Evolutionary conservation across 92 coral and sea anemone species (phyloP).

Genomic region (Pocillopora grandis): DNA sequence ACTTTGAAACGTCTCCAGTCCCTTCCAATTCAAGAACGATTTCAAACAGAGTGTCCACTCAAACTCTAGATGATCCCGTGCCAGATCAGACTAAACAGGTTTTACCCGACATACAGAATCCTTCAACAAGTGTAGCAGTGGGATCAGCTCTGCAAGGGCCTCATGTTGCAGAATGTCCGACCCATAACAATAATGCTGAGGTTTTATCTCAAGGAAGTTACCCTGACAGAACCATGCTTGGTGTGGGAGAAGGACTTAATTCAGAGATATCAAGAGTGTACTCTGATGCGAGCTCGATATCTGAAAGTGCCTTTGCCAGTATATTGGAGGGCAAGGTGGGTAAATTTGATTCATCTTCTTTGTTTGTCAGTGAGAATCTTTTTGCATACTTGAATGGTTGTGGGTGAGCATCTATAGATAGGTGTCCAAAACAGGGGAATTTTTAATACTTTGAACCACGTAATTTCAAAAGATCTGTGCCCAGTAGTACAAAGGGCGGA

Average conservation of each 20-base stretch:
- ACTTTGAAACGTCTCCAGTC: slow-evolving; percentile 24
- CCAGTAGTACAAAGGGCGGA: too few relatives aligned
- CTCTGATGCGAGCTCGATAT: slow-evolving; percentile 19
- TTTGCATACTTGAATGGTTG: neutral
- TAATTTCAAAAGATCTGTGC: too few relatives aligned
- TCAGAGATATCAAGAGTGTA: slow-evolving; percentile 2
- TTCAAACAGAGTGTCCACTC: neutral
- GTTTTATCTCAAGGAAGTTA: neutral
- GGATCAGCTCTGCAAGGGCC: neutral
- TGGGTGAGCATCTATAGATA: too few relatives aligned
- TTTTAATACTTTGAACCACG: too few relatives aligned
- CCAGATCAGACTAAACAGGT: slow-evolving; percentile 30
- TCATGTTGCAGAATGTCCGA: neutral
- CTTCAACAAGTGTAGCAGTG: neutral
- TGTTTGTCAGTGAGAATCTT: neutral
- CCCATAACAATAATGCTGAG: neutral
- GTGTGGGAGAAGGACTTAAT: neutral
- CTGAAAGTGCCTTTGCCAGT: slow-evolving; percentile 7
- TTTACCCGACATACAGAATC: neutral
- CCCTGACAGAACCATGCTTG: neutral
- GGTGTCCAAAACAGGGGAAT: too few relatives aligned
- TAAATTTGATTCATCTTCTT: neutral
- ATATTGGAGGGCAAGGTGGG: neutral
- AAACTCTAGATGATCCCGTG: neutral
- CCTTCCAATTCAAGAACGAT: neutral